Conservation (phyloP, 2,888 invertebrate species). For the Steinernema hermaphroditum region DNA sequence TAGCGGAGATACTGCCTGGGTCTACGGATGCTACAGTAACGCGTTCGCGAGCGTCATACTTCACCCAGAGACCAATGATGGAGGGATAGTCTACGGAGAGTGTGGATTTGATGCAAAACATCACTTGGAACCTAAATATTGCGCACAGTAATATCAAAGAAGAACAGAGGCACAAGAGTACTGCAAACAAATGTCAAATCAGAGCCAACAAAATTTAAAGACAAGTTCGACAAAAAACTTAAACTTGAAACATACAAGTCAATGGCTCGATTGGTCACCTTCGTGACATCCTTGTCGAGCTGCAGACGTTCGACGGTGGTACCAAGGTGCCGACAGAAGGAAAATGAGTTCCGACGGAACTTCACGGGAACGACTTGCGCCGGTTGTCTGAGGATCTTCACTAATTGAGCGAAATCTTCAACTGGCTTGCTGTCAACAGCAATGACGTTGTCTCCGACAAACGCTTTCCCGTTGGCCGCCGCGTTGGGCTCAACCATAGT, state of each 20-base stretch:
- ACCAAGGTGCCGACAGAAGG: conserved; percentile 45
- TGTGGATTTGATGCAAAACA: conserved; percentile 1
- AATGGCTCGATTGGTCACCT: conserved; percentile 48
- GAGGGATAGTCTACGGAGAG: conserved; percentile 29
- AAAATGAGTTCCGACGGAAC: conserved; percentile 44
- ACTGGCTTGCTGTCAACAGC: conserved; percentile 44
- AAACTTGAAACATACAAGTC: conserved; percentile 41
- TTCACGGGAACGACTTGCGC: conserved; percentile 37
- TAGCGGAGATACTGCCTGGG: conserved; percentile 44
- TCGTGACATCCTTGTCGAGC: conserved; percentile 49
- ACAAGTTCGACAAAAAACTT: neutral
- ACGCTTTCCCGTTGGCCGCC: conserved; percentile 40
- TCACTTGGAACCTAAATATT: conserved; percentile 20
- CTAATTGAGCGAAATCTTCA: conserved; percentile 38
- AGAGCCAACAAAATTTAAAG: too few relatives aligned
- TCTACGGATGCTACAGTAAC: conserved; percentile 44
- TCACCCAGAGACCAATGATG: conserved; percentile 43
- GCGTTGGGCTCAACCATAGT: conserved; percentile 47
- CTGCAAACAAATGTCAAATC: too few relatives aligned
- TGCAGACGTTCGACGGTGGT: conserved; percentile 51
- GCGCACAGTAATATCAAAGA: too few relatives aligned
- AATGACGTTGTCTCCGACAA: conserved; percentile 46
- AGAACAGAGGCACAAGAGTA: too few relatives aligned
- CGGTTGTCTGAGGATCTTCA: conserved; percentile 39
- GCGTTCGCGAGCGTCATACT: conserved; percentile 51